Evolutionary conservation across 1,140 invertebrate species (phyloP), one percentile per base, ranked within the genome.

Genomic region (Campoletis sonorensis): DNA sequence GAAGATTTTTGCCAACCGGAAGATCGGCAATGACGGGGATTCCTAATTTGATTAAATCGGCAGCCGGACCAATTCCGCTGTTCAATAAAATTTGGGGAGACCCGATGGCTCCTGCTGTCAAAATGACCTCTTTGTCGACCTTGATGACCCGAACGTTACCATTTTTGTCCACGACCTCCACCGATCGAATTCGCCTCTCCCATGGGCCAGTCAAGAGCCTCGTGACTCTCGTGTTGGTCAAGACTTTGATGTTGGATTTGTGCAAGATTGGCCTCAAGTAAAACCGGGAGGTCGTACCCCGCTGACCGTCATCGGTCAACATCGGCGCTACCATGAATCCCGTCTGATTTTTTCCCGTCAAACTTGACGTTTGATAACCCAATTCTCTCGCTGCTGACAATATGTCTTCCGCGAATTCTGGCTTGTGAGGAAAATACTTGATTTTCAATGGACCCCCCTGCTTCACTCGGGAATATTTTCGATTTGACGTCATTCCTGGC

Each of bases 71-170:
- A 13, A 96, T 92, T 2, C 95, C 95, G 0, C 94, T 95, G 23
- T 95, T 91, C 91, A 96, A 90, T 0, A 96, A 89, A 13, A 96
- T 90, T 67, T 96, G 95, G 0, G 95, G 94, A 8, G 95, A 94
- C 73, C 95, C 95, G 27, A 96, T 92, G 0, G 95, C 92, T 1
- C 95, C 95, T 3, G 94, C 95, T 18, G 94, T 92, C 4, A 96
- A 83, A 79, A 96, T 95, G 0, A 96, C 92, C 83, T 96, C 95
- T 75, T 93, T 94, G 26, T 87, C 87, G 0, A 82, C 86, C 18
- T 85, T 89, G 8, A 92, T 75, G 2, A 84, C 26, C 5, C 85
- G 83, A 26, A 76, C 84, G 49, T 86, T 80, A 0, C 90, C 91
- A 1, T 84, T 79, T 11, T 89, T 93, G 21, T 94, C 94, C 11